Percentiles rank a stretch among this genome's conserved stretches.
Conservation (phyloP, 2,888 invertebrate genomes). For the Spisula solida region DNA sequence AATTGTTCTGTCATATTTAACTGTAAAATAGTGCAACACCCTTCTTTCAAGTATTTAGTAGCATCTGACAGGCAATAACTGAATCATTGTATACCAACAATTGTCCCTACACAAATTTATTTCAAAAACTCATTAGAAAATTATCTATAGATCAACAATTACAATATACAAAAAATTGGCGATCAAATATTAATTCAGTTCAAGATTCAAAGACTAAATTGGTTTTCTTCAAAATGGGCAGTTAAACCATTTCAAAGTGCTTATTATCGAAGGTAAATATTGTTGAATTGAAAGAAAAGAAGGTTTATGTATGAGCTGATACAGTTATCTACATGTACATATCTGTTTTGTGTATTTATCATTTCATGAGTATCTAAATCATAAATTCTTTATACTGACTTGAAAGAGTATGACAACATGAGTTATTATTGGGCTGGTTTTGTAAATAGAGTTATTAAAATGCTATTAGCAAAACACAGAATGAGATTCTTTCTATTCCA, state of each 20-base stretch:
- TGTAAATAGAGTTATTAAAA: constrained; percentile 21
- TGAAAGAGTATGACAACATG: constrained; percentile 14
- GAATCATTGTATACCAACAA: constrained; percentile 27
- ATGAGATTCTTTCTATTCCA: neutral
- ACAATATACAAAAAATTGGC: constrained; percentile 17
- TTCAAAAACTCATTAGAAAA: constrained; percentile 31
- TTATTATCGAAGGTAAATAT: constrained; percentile 46
- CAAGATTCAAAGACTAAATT: constrained; percentile 30
- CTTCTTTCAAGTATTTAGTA: constrained; percentile 27
- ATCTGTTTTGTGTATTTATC: constrained; percentile 16
- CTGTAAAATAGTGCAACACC: constrained; percentile 41
- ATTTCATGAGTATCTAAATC: constrained; percentile 10
- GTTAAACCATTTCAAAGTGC: constrained; percentile 35
- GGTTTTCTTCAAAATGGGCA: constrained; percentile 33
- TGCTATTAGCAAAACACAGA: constrained; percentile 1
- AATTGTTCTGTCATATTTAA: constrained; percentile 49
- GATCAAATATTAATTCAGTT: constrained; percentile 44
- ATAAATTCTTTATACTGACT: constrained; percentile 12
- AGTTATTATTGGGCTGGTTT: neutral
- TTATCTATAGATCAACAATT: constrained; percentile 33
- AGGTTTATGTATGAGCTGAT: constrained; percentile 25
- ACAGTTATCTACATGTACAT: constrained; percentile 34
- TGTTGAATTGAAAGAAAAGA: constrained; percentile 35
- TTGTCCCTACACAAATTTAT: constrained; percentile 29
- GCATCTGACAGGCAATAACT: constrained; percentile 14